Conservation (phyloP, 2,888 invertebrate genomes). For the Agrochola lota region DNA sequence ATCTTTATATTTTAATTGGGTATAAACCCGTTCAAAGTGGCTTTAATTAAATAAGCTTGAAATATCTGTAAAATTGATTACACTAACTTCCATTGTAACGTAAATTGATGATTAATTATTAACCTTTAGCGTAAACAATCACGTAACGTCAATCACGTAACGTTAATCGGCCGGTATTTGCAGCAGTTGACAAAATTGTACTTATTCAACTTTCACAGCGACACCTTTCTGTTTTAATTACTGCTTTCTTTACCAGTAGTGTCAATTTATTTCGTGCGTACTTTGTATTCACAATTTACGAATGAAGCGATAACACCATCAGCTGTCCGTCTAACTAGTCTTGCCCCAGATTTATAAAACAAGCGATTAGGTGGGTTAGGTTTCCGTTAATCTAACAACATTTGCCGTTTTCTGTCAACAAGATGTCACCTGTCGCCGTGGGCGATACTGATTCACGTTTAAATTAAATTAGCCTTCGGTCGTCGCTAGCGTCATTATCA, state of each 20-base stretch:
- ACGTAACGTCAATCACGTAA: constrained; percentile 51
- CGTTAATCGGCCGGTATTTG: constrained; percentile 31
- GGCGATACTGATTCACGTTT: constrained; percentile 65
- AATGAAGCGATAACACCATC: constrained; percentile 29
- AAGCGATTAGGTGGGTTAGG: constrained; percentile 8
- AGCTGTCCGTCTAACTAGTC: not conserved
- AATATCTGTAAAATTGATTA: constrained; percentile 38
- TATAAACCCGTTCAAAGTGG: not conserved
- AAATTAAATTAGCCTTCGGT: constrained; percentile 72
- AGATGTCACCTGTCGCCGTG: constrained; percentile 57
- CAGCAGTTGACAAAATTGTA: constrained; percentile 69
- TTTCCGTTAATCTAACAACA: constrained; percentile 39
- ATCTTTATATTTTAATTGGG: not conserved
- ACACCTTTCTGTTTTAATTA: constrained; percentile 70
- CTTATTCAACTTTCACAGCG: constrained; percentile 73
- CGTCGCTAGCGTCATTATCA: constrained; percentile 72
- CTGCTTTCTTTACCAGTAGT: constrained; percentile 70
- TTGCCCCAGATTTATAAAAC: constrained; percentile 37
- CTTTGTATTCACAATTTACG: constrained; percentile 42
- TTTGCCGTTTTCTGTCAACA: constrained; percentile 46
- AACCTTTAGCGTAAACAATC: constrained; percentile 34
- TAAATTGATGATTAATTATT: constrained; percentile 18
- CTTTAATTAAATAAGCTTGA: constrained; percentile 22
- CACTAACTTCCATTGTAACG: constrained; percentile 18
- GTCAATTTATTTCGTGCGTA: constrained; percentile 53